phyloP scores from a whole-genome alignment of 2,888 invertebrate genomes.

The Chrysomela aeneicollis region DNA sequence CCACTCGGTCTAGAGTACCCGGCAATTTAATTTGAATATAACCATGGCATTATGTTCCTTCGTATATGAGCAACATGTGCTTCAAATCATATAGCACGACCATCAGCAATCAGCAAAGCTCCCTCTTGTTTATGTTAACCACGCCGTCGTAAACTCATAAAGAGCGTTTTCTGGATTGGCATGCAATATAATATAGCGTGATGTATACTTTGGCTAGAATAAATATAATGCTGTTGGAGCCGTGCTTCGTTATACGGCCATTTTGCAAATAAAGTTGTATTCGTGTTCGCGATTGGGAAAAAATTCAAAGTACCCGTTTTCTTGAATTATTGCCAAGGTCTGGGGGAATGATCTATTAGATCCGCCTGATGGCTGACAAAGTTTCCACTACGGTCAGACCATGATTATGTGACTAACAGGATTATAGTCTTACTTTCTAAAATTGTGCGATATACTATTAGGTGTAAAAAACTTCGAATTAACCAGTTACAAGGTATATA shows the following conservation, averaged over 20 bases:
- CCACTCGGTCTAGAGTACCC: constrained; percentile 35
- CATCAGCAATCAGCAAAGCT: constrained; percentile 50
- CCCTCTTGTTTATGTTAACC: constrained; percentile 53
- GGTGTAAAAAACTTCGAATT: no score
- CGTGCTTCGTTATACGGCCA: constrained; percentile 32
- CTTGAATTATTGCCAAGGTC: constrained; percentile 24
- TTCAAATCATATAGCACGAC: constrained; percentile 55
- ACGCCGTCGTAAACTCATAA: constrained; percentile 52
- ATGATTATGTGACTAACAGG: background rate
- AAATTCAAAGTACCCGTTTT: constrained; percentile 36
- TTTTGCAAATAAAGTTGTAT: constrained; percentile 41
- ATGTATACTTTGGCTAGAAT: constrained; percentile 37
- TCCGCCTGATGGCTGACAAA: constrained; percentile 6
- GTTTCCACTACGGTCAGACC: background rate
- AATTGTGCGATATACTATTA: background rate
- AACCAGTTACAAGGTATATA: no score
- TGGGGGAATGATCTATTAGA: constrained; percentile 15
- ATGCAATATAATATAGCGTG: constrained; percentile 42
- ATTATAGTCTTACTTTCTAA: background rate
- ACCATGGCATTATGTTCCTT: constrained; percentile 49
- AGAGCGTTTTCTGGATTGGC: constrained; percentile 51
- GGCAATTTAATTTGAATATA: constrained; percentile 54
- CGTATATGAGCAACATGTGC: constrained; percentile 50
- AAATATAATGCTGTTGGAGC: constrained; percentile 29
- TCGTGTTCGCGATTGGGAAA: constrained; percentile 34